Evolutionary conservation across 2,888 invertebrate species (phyloP), one percentile per base, ranked within the genome.

Genomic region (Matsumyia berberina): DNA sequence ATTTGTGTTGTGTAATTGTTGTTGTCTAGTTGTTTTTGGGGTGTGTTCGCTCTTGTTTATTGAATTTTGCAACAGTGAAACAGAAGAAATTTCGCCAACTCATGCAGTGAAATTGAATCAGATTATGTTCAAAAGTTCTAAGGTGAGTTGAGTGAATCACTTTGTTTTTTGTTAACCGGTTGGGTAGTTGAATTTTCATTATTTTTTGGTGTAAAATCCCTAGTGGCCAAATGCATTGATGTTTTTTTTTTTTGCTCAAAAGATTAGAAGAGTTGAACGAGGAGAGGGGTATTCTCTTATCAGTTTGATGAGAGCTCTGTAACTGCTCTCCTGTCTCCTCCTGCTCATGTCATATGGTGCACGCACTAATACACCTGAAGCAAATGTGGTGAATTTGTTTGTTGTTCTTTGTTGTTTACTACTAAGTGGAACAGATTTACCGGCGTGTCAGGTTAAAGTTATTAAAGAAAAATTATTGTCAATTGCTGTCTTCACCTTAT

Each of bases 21-120:
- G 76, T 77, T 77, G 67, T 69, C 58, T 67, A 66, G 37, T 58
- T 74, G 69, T 80, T 76, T 66, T 79, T 58, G 85, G 85, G 85
- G 85, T 85, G 85, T 85, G 85, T 85, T 85, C 74, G 74, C 85
- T 85, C 85, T 85, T 85, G 80, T 79, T 85, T 85, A 85, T 85
- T 66, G 80, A 85, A 80, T 85, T 85, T 85, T 80, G 74, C 85
- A 83, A 24, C 44, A 60, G 31, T 24, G 29, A 70, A 15, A 9
- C 9, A 11, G 73, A 46, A 57, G 42, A 37, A 62, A 67, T 72
- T 66, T 46, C 17, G 17, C 69, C 4, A 49, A 51, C 55, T 66
- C 37, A 44, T 64, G n/a, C 12, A 60, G 37, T 37, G 5, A 17
- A 53, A 12, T 37, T 53, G 4, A 53, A 19, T 39, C 4, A 49